Evolutionary conservation across 2,888 invertebrate genomes (phyloP).

Genomic region (Tiphia femorata): DNA sequence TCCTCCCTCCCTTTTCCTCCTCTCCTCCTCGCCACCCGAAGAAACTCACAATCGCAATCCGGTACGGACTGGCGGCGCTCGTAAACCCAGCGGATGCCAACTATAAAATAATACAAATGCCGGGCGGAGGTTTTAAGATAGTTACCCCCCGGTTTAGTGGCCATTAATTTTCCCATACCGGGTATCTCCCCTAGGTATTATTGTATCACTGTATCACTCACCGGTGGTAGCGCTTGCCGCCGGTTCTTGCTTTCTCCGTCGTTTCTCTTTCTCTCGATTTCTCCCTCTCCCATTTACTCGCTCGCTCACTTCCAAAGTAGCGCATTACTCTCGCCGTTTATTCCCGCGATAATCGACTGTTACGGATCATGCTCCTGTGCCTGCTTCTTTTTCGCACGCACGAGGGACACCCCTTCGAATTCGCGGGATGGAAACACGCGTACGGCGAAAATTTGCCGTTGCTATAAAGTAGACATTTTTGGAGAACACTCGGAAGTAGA

Average conservation of each 20-base stretch:
- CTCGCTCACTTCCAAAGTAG: too few species aligned
- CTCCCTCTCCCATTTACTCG: neutral
- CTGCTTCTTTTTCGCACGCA: too few species aligned
- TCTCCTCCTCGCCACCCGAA: neutral
- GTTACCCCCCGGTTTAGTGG: constrained; percentile 57
- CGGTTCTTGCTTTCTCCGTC: neutral
- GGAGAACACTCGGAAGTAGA: too few species aligned
- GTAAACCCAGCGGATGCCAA: constrained; percentile 38
- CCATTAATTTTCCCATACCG: constrained; percentile 53
- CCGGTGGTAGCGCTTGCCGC: neutral
- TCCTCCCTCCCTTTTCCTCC: constrained; percentile 4
- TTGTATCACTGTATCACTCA: constrained; percentile 37
- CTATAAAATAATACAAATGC: constrained; percentile 55
- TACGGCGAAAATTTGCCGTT: neutral
- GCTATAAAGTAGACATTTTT: too few species aligned
- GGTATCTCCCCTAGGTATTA: constrained; percentile 32
- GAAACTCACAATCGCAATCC: constrained; percentile 13
- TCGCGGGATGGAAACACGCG: neutral
- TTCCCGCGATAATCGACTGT: too few species aligned
- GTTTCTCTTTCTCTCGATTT: neutral
- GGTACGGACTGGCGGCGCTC: constrained; percentile 16
- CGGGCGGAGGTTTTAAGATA: constrained; percentile 47
- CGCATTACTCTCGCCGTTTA: too few species aligned
- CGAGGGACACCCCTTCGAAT: too few species aligned
- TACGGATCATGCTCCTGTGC: too few species aligned